A percentile compares a stretch with the other conserved stretches of the same genome.
phyloP scores from a whole-genome alignment of 1,140 invertebrate species.

The Pogonomyrmex californicus region DNA sequence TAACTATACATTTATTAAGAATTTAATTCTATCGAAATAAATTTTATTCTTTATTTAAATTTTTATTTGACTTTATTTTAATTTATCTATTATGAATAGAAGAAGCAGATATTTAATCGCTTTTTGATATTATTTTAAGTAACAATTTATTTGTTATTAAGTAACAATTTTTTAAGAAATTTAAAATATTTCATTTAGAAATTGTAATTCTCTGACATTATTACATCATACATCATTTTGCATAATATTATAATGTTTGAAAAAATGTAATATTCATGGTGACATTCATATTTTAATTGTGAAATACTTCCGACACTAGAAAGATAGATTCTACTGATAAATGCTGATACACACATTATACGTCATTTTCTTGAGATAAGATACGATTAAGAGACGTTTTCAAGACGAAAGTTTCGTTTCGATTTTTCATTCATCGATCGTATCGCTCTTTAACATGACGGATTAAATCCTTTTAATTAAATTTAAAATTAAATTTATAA shows the following conservation, averaged over 20 bases:
- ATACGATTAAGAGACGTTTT: slow-evolving; percentile 36
- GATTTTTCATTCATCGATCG: neutral
- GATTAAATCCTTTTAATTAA: neutral
- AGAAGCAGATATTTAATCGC: neutral
- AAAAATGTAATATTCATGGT: neutral
- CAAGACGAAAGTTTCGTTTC: neutral
- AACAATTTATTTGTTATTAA: neutral
- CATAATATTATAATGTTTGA: neutral
- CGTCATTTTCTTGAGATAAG: slow-evolving; percentile 40
- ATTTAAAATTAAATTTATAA: neutral
- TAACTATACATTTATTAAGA: neutral
- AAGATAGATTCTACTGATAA: slow-evolving; percentile 11
- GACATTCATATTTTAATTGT: slow-evolving; percentile 10
- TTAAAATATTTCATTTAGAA: neutral
- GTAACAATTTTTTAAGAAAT: neutral
- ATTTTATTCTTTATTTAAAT: neutral
- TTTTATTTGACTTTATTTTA: neutral
- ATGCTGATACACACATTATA: neutral
- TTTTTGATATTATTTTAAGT: neutral
- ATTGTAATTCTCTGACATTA: neutral
- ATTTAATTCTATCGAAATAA: neutral
- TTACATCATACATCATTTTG: neutral
- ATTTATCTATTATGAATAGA: neutral
- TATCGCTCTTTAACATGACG: neutral
- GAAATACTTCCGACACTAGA: neutral